Base-by-base conservation (phyloP, 2,797 vertebrate genomes). In the Kryptopterus vitreolus region DNA sequence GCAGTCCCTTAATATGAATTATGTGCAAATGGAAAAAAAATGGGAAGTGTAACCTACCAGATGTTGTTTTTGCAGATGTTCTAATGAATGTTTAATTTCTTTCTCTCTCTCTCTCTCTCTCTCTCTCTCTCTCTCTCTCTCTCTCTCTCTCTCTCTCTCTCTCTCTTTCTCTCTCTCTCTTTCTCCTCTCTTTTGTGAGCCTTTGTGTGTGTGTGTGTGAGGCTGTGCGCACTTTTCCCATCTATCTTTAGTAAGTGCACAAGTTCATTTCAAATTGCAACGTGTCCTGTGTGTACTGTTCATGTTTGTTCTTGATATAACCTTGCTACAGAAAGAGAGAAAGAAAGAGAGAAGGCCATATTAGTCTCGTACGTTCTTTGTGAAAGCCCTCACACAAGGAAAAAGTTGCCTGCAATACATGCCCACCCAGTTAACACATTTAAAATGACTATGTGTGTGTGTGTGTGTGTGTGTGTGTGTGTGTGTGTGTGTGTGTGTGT, bases 1-100 rank as follows among this genome's bases (percentile, higher is more conserved):
- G 95, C 90, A 88, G 87, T 92, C 91, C 90, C 84, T 61, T 93
- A 95, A 95, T 92, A 89, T 94, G 92, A 90, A 93, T 90, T 92
- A 94, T 61, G 88, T 94, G 94, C 91, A 93, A 95, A 95, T 94
- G 90, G 89, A 93, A 95, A 43, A n/a, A 43, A 76, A 76, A 62
- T 52, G 24, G 15, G 55, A 94, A 93, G 89, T 93, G 93, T 93
- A 71, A 33, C 66, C 38, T 70, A 88, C 91, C 88, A 87, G 88
- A 89, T 92, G 88, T 91, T 57, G 63, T 92, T 91, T 85, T 86
- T 89, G 92, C 87, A 86, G 38, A 59, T 71, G 24, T 71, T 55
- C 24, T 58, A 57, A 15, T 83, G 31, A 61, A 76, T 43, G 15
- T 71, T 43, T 38, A 20, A 77, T 59, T 50, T 35, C 59, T 52